These are phyloP conservation scores for Chaetura pelagica DNA, from an alignment of 2,113 vertebrate genomes.

Conservation along the genomic window DNA sequence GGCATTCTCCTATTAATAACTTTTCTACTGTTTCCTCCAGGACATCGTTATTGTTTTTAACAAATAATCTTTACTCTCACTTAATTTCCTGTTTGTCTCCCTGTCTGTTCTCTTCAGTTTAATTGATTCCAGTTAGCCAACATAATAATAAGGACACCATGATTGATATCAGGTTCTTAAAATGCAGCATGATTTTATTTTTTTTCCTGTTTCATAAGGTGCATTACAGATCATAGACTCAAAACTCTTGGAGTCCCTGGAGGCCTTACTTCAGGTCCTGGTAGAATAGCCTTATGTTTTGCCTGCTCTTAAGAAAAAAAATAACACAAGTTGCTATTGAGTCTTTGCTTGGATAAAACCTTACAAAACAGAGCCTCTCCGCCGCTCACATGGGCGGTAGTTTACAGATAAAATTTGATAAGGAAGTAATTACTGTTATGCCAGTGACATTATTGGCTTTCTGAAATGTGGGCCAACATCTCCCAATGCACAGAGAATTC, in stretches of 20 bases:
- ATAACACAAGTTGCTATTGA: background rate
- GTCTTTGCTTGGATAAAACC: background rate
- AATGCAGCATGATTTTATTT: background rate
- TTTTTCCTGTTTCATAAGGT: background rate
- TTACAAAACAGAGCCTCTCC: background rate
- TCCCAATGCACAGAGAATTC: background rate
- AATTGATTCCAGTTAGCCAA: background rate
- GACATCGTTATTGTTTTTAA: background rate
- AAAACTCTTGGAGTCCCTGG: background rate
- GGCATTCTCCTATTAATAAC: background rate
- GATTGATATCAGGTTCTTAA: background rate
- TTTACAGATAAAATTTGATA: background rate
- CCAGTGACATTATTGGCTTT: background rate
- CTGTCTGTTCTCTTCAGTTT: background rate
- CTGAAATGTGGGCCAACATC: background rate
- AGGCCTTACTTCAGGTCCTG: background rate
- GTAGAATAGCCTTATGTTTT: background rate
- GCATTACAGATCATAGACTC: background rate
- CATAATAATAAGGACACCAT: background rate
- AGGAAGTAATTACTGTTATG: background rate
- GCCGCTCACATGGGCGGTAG: fast-evolving
- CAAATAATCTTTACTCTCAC: background rate
- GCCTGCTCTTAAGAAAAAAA: background rate
- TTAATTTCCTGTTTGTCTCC: background rate
- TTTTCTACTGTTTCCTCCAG: background rate